Conservation (phyloP, 2,888 invertebrate genomes). For the Aspidapion aeneum region DNA sequence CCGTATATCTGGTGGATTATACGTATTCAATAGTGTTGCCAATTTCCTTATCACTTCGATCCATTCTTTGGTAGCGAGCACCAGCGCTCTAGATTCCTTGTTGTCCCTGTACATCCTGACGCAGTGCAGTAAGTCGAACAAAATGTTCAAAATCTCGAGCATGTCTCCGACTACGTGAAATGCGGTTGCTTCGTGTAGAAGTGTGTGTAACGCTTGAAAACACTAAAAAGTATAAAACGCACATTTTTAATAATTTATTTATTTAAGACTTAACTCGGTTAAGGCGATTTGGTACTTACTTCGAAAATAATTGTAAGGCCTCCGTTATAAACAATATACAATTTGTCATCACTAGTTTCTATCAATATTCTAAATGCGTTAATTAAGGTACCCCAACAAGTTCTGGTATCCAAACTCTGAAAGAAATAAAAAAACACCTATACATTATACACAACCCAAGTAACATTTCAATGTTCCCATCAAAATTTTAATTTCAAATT, state of each 20-base stretch:
- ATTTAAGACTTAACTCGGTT: no score
- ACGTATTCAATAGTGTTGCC: slow-evolving; percentile 83
- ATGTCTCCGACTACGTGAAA: slow-evolving; percentile 83
- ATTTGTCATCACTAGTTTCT: slow-evolving; percentile 84
- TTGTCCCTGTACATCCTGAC: slow-evolving; percentile 64
- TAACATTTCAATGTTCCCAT: no score
- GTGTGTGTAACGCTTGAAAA: slow-evolving; percentile 85
- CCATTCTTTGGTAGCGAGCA: slow-evolving; percentile 79
- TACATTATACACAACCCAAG: no score
- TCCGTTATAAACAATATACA: slow-evolving; percentile 87
- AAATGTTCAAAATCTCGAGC: slow-evolving; percentile 76
- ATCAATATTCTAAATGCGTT: slow-evolving; percentile 85
- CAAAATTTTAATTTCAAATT: no score
- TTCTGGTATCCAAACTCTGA: slow-evolving; percentile 78
- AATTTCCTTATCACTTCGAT: slow-evolving; percentile 83
- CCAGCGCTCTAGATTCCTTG: slow-evolving; percentile 62
- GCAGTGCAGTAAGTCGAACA: slow-evolving; percentile 69
- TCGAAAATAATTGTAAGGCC: slow-evolving; percentile 80
- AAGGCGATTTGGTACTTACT: no score
- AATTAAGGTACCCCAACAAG: slow-evolving; percentile 92
- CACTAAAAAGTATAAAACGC: slow-evolving; percentile 56
- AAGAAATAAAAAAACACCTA: no score
- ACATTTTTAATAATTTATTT: neutral
- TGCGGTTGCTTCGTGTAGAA: slow-evolving; percentile 92
- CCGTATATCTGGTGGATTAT: slow-evolving; percentile 81